Conservation (phyloP, 2,888 invertebrate genomes). For the Diplazon laetatorius region DNA sequence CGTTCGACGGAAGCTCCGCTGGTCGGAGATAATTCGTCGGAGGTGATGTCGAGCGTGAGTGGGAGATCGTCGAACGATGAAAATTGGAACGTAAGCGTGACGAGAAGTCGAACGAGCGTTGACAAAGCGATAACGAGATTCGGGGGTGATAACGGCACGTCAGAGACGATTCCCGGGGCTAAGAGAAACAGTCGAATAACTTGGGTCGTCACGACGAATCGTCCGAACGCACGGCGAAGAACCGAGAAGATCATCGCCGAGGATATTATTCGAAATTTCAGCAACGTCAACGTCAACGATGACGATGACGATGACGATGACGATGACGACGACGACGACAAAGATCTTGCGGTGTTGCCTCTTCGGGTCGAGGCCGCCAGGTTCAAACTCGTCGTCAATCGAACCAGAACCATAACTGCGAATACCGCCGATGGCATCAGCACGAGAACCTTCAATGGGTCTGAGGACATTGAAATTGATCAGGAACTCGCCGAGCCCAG, state of each 20-base stretch:
- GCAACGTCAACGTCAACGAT: constrained; percentile 47
- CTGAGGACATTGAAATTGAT: constrained; percentile 73
- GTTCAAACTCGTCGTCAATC: constrained; percentile 73
- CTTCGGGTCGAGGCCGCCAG: constrained; percentile 72
- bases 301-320: constrained; percentile 64
- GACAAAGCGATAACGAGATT: constrained; percentile 20
- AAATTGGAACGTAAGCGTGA: constrained; percentile 6
- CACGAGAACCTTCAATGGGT: constrained; percentile 71
- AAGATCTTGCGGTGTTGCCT: constrained; percentile 73
- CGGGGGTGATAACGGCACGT: constrained; percentile 21
- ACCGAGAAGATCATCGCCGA: constrained; percentile 63
- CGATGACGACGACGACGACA: constrained; percentile 62
- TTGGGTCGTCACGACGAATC: constrained; percentile 72
- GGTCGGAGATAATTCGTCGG: constrained; percentile 31
- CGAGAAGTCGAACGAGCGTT: constrained; percentile 22
- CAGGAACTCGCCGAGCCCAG: constrained; percentile 72
- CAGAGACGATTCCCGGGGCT: not conserved
- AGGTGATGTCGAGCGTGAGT: constrained; percentile 8
- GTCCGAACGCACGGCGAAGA: constrained; percentile 53
- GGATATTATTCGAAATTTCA: constrained; percentile 63
- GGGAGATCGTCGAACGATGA: not conserved
- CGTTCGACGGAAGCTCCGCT: constrained; percentile 4
- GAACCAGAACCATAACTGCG: constrained; percentile 69
- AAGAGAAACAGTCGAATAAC: constrained; percentile 73
- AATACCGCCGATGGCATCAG: constrained; percentile 60